These are phyloP conservation scores for Drosophila pectinifera DNA, from an alignment of 1,140 invertebrate genomes.

Conservation along the genomic window DNA sequence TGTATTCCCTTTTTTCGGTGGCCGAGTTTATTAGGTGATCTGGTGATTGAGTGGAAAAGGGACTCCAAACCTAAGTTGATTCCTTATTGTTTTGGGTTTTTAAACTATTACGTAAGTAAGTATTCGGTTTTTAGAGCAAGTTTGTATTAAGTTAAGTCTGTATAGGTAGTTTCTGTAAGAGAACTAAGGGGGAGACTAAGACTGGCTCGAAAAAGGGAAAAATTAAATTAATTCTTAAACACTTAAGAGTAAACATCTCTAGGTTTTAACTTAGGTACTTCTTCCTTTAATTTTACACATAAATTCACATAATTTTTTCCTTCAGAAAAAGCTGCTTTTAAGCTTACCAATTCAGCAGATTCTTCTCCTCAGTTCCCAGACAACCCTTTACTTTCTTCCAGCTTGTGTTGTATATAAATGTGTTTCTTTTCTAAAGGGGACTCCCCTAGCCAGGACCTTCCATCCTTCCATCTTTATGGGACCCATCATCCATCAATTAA, in stretches of 20 bases:
- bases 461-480: slow-evolving; percentile 17
- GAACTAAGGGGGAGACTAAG: neutral
- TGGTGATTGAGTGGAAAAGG: slow-evolving; percentile 8
- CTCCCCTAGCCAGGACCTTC: neutral
- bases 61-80: neutral
- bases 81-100: neutral
- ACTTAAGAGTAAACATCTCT: no score
- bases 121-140: neutral
- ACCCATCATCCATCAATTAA: slow-evolving; percentile 68
- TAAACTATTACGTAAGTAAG: neutral
- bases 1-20: neutral
- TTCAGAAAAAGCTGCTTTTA: neutral
- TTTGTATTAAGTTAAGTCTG: neutral
- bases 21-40: slow-evolving; percentile 9
- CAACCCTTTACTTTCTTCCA: no score
- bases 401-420: neutral
- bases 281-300: no score
- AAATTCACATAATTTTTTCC: no score
- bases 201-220: no score
- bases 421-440: neutral
- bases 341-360: no score
- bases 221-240: no score
- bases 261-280: no score
- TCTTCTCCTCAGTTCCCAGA: no score
- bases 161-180: neutral